Evolutionary conservation across 2,113 vertebrate genomes (phyloP).

Genomic region (Corvus cornix): DNA sequence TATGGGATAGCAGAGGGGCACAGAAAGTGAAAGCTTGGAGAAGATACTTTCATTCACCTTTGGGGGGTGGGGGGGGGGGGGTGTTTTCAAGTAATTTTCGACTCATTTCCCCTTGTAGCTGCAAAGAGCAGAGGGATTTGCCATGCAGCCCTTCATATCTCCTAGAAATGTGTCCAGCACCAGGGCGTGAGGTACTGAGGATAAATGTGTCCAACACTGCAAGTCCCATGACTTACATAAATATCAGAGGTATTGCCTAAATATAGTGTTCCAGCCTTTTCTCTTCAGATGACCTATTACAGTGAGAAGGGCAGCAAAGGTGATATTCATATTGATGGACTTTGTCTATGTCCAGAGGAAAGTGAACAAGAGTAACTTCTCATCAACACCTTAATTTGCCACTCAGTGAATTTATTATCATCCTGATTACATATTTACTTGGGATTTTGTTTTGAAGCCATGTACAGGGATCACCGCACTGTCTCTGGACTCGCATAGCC

Average conservation of each 20-base stretch:
- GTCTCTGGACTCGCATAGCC: not conserved
- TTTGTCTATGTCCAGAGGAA: not conserved
- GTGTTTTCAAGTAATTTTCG: not conserved
- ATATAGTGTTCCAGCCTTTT: not conserved
- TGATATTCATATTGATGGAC: not conserved
- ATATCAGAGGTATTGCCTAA: not conserved
- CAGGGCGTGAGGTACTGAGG: not conserved
- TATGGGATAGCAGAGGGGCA: not conserved
- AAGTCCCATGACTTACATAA: not conserved
- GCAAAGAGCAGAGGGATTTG: not conserved
- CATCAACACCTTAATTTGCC: not conserved
- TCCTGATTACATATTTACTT: not conserved
- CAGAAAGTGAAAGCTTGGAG: not conserved
- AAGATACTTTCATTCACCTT: not conserved
- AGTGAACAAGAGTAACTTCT: not conserved
- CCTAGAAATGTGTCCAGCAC: not conserved
- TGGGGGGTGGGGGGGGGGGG: not conserved
- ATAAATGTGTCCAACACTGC: not conserved
- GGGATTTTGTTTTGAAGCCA: not conserved
- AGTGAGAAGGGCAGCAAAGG: not conserved
- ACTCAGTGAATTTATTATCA: not conserved
- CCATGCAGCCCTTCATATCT: not conserved
- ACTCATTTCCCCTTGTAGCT: not conserved
- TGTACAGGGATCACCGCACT: not conserved
- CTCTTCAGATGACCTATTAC: not conserved